Evolutionary conservation across 2,797 vertebrate genomes (phyloP).

Genomic region (Orestias chungarensis): DNA sequence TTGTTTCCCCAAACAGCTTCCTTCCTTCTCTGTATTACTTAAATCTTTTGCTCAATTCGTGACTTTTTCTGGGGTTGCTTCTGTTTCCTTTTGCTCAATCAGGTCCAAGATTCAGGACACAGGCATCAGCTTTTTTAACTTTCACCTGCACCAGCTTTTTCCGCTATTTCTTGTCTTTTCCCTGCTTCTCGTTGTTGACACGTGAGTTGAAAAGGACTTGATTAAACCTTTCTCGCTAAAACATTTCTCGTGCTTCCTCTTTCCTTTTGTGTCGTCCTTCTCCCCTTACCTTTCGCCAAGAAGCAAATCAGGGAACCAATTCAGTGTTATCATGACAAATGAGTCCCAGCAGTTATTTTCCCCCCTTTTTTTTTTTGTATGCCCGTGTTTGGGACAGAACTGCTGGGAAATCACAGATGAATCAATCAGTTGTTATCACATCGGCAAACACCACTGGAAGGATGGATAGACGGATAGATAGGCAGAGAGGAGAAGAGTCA

Average conservation of each 20-base stretch:
- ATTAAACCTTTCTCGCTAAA: constrained; percentile 56
- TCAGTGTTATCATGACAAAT: constrained; percentile 84
- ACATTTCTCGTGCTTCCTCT: constrained; percentile 30
- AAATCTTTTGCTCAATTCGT: constrained; percentile 34
- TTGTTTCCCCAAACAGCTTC: constrained; percentile 39
- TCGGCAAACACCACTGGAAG: constrained; percentile 62
- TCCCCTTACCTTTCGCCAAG: constrained; percentile 47
- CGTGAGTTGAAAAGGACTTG: constrained; percentile 63
- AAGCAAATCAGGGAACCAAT: constrained; percentile 82
- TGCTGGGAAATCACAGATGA: constrained; percentile 79
- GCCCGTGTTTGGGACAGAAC: constrained; percentile 48
- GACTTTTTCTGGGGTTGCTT: neutral
- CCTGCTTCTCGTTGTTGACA: constrained; percentile 30
- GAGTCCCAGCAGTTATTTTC: constrained; percentile 61
- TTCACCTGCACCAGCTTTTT: constrained; percentile 36
- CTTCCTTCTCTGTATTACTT: constrained; percentile 28
- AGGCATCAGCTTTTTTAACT: constrained; percentile 51
- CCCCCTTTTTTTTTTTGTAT: neutral
- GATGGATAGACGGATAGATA: constrained; percentile 43
- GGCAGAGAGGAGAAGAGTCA: constrained; percentile 43
- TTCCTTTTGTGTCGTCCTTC: constrained; percentile 15
- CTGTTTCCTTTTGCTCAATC: constrained; percentile 27
- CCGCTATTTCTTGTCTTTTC: constrained; percentile 14
- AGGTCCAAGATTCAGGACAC: constrained; percentile 13
- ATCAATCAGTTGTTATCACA: constrained; percentile 82